Evolutionary conservation across 2,888 invertebrate genomes (phyloP), one percentile per base, ranked within the genome.

Genomic region (Agrotis segetum): DNA sequence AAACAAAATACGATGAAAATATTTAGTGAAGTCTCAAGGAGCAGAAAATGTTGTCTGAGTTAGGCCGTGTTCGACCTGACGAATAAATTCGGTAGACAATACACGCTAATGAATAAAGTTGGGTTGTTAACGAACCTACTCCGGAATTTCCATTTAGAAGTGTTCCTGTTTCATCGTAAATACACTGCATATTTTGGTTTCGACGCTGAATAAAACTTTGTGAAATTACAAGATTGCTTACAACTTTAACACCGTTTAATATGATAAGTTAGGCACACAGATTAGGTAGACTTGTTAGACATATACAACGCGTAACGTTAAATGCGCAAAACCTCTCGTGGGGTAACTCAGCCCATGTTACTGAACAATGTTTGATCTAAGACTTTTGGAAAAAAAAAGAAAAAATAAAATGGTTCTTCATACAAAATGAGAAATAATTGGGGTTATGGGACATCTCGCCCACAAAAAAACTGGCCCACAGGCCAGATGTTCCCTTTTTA

Each of bases 41-140:
- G 83, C 81, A 88, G 88, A 89, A 89, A 93, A 92, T 89, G 89
- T 88, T 90, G 88, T 81, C 83, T 79, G 89, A 93, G 88, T 92
- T 90, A 85, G 88, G 83, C 86, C 87, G 87, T 88, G 91, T 91
- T 93, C 89, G 91, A 93, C 94, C 93, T 94, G 93, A 91, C 90
- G 91, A 93, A 92, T 94, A 93, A 94, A 94, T 95, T 94, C 90
- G 86, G 89, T 90, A 94, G 94, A 95, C 95, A 95, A 96, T 95
- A 92, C 94, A 94, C 92, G 92, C 90, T 95, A 95, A 96, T 95
- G 95, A 95, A 95, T 95, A 95, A 95, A 95, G 95, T 96, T 96
- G 85, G 90, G 91, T 91, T 94, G 94, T 93, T 95, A 95, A 93
- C 94, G 94, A 93, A 95, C 91, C 91, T 90, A 92, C 92, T 92